These are phyloP conservation scores for Liodrosophila aerea DNA, from an alignment of 2,888 invertebrate genomes.

Conservation along the genomic window DNA sequence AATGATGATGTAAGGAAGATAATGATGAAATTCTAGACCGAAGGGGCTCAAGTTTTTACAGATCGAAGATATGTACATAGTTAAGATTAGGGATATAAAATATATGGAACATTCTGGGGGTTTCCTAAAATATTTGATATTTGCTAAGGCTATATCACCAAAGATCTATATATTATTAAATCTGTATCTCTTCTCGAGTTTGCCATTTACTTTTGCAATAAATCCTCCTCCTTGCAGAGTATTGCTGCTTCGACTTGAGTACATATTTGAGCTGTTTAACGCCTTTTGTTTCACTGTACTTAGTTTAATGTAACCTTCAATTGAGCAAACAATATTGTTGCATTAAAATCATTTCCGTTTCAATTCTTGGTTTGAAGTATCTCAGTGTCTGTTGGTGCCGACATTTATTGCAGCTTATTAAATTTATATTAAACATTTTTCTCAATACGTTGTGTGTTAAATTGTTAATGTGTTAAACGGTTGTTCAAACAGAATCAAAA, in stretches of 20 bases:
- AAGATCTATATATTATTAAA: no score
- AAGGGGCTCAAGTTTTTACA: no score
- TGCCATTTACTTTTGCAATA: no score
- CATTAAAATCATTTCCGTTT: slow-evolving; percentile 63
- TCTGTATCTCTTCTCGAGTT: no score
- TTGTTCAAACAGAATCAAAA: slow-evolving; percentile 19
- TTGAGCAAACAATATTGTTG: slow-evolving; percentile 52
- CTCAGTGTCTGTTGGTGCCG: slow-evolving; percentile 5
- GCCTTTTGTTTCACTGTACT: slow-evolving; percentile 39
- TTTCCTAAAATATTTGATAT: no score
- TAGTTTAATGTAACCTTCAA: slow-evolving; percentile 57
- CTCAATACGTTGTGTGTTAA: slow-evolving; percentile 10
- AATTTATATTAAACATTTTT: slow-evolving; percentile 8
- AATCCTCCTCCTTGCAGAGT: slow-evolving; percentile 32
- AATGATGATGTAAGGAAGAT: no score
- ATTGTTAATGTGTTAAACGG: slow-evolving; percentile 23
- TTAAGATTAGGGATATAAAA: no score
- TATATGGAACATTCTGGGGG: no score
- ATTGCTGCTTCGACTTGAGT: slow-evolving; percentile 14
- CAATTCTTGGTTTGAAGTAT: slow-evolving; percentile 41
- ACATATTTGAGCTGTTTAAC: slow-evolving; percentile 6
- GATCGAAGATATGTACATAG: no score
- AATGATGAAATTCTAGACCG: no score
- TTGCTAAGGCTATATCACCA: no score
- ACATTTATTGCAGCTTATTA: slow-evolving; percentile 18